These are phyloP conservation scores for Indri indri DNA, from an alignment of 2,113 vertebrate species.

Conservation along the genomic window DNA sequence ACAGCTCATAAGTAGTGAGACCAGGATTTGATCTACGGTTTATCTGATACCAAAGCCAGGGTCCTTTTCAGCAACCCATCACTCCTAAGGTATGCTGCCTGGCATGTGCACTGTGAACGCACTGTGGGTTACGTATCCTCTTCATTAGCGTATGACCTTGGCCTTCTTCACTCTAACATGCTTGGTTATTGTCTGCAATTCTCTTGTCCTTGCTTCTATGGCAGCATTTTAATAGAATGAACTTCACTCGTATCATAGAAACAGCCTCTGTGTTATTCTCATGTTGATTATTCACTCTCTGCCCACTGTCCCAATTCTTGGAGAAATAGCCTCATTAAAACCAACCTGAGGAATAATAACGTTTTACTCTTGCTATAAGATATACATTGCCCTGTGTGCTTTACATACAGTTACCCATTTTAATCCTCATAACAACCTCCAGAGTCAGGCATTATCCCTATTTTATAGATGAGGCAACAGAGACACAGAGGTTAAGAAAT, in stretches of 20 bases:
- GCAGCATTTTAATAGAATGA: not conserved
- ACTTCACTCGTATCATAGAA: not conserved
- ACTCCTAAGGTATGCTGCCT: not conserved
- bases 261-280: not conserved
- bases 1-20: not conserved
- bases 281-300: not conserved
- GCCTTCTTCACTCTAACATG: not conserved
- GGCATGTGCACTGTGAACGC: not conserved
- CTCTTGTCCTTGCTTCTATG: not conserved
- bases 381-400: not conserved
- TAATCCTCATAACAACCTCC: not conserved
- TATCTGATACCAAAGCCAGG: not conserved
- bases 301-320: not conserved
- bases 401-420: not conserved
- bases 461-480: not conserved
- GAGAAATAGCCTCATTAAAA: not conserved
- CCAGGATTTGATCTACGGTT: not conserved
- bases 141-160: not conserved
- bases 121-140: not conserved
- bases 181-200: not conserved
- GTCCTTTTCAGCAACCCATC: not conserved
- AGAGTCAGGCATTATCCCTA: not conserved
- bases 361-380: not conserved
- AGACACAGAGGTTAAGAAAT: not conserved
- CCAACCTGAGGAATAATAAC: not conserved